Evolutionary conservation across 2,888 invertebrate species (phyloP), one percentile per base, ranked within the genome.

Genomic region (Acleris sparsana): DNA sequence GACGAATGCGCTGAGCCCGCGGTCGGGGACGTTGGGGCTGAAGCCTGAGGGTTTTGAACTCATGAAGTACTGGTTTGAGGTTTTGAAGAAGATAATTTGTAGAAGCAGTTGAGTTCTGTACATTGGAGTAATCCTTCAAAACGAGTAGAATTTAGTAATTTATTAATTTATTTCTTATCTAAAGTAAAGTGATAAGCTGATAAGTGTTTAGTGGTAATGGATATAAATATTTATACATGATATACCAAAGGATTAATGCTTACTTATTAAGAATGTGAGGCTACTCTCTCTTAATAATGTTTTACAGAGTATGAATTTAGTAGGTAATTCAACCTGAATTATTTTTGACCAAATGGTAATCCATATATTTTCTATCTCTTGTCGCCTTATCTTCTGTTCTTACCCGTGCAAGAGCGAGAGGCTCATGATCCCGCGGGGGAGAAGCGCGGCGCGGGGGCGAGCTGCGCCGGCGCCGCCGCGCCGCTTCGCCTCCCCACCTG

Each of bases 371-470:
- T 9, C 3, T 33, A 3, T 33, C 33, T 33, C 33, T 7, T 7
- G 7, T 29, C 3, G 7, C 1, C 7, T n/a, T 16, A 6, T 44
- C n/a, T 44, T 44, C 5, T n/a, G 1, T 49, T 72, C 79, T 73
- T 77, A 91, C 92, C 80, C 90, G 80, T 81, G 94, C 84, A 72
- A 93, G 88, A 51, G 92, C 85, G 67, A 92, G 88, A 17, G 92
- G 92, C 78, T 92, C 92, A 89, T 92, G 88, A 71, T 89, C 89
- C 43, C 88, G 81, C 53, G 87, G 88, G 73, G 89, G 90, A 57
- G 90, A 93, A 86, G 83, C 92, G 89, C 91, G 94, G 92, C 88
- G 92, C 86, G 87, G 93, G 85, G 93, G 94, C 85, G 89, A 92
- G 88, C 84, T 93, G 91, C 87, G 94, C 88, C 89, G 92, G 79